Conservation (phyloP, 2,797 vertebrate genomes). For the Oryzias sinensis region DNA sequence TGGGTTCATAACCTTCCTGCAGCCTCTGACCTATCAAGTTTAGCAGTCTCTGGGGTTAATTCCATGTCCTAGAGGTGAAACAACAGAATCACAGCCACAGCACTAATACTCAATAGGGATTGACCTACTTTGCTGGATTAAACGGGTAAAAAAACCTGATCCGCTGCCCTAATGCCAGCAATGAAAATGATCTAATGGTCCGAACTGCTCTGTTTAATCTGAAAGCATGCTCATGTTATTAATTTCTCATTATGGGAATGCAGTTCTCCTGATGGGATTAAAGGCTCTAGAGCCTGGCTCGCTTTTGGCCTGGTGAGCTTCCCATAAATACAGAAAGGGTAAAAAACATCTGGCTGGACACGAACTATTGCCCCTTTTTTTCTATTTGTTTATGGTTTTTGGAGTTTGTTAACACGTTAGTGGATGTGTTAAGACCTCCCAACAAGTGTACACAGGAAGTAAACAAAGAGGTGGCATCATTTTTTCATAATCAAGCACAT, state of each 20-base stretch:
- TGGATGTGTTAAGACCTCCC: conserved; percentile 19
- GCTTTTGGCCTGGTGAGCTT: conserved; percentile 66
- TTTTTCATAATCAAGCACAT: too few species aligned
- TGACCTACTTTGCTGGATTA: conserved; percentile 85
- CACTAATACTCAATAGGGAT: conserved; percentile 83
- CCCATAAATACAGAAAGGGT: conserved; percentile 55
- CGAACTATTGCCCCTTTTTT: conserved; percentile 41
- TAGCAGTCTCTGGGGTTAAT: conserved; percentile 78
- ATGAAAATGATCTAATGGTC: conserved; percentile 84
- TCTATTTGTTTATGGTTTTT: conserved; percentile 62
- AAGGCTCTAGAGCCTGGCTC: conserved; percentile 59
- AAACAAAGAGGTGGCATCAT: too few species aligned
- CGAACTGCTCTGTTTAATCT: conserved; percentile 82
- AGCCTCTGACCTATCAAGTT: conserved; percentile 77
- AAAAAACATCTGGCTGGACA: conserved; percentile 70
- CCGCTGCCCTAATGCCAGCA: conserved; percentile 77
- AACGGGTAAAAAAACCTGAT: conserved; percentile 66
- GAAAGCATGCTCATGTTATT: conserved; percentile 81
- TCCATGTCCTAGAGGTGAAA: conserved; percentile 79
- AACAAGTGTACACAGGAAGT: neutral
- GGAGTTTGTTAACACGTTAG: conserved; percentile 22
- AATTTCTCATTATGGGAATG: conserved; percentile 83
- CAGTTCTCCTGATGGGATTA: conserved; percentile 81
- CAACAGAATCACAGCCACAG: conserved; percentile 81
- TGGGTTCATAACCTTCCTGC: conserved; percentile 66